Evolutionary conservation across 1,140 invertebrate species (phyloP).

Genomic region (Drosophila tani): DNA sequence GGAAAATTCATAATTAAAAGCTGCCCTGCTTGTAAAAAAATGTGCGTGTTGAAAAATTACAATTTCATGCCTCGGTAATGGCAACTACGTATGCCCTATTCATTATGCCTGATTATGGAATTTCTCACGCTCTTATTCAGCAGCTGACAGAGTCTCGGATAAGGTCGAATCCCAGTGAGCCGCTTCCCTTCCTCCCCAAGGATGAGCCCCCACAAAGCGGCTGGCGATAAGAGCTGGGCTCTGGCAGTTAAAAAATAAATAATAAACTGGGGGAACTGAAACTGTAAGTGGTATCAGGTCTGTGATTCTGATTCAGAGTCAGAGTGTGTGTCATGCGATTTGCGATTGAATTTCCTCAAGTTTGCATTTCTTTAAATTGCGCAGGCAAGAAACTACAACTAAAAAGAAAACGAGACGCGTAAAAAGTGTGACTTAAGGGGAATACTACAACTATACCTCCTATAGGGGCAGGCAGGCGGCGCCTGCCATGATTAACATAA

Average conservation of each 20-base stretch:
- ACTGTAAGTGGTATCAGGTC: constrained; percentile 30
- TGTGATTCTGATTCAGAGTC: constrained; percentile 29
- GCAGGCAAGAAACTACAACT: constrained; percentile 55
- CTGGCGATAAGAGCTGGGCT: constrained; percentile 27
- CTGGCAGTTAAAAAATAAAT: constrained; percentile 21
- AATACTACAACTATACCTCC: not conserved
- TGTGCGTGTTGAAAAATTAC: not conserved
- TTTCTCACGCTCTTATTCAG: constrained; percentile 72
- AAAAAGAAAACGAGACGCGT: constrained; percentile 31
- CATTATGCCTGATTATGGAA: constrained; percentile 41
- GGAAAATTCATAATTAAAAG: not conserved
- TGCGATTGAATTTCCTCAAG: constrained; percentile 71
- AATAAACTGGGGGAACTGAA: constrained; percentile 14
- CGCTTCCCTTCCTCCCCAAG: constrained; percentile 32
- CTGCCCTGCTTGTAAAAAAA: not conserved
- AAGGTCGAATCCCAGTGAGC: constrained; percentile 43
- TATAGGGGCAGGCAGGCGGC: not conserved
- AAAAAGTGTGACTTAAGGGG: constrained; percentile 38
- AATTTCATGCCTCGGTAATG: not conserved
- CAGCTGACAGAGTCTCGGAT: constrained; percentile 48
- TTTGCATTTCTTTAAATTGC: constrained; percentile 77
- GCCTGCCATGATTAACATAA: constrained; percentile 74
- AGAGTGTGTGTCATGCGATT: constrained; percentile 56
- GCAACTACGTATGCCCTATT: too few relatives aligned
- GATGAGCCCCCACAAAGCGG: constrained; percentile 35